Base-by-base conservation (phyloP, 2,797 vertebrate genomes). In the Acanthis flammea region DNA sequence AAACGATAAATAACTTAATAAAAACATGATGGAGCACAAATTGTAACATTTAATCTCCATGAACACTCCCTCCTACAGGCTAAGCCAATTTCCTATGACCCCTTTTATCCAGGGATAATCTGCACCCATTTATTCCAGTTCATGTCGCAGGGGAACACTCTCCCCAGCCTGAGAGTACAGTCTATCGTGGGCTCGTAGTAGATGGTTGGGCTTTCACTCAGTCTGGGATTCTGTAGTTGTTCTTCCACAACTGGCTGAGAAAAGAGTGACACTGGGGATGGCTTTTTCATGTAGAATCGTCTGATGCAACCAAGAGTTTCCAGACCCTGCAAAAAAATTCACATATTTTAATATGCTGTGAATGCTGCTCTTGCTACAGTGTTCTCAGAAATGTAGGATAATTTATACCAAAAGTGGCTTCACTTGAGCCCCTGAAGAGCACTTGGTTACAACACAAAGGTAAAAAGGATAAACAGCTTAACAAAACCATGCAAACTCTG, bases 111-210 rank as follows among this genome's bases (percentile, higher is more conserved):
- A 23, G 97, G 97, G 28, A 97, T 63, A 70, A 97, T 95, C 19
- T 98, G 97, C 14, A 97, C 77, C 97, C 97, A 98, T 57, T 98
- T 98, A 96, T 99, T 99, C 99, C 99, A 99, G 73, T 98, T 98
- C 61, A 97, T 96, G 72, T 99, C 98, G 0, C 97, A 97, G 35
- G 99, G 99, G 55, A 99, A 98, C 63, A 99, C 97, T 24, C 97
- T 97, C 33, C 98, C 97, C 82, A 99, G 98, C 50, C 97, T 98
- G 68, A 99, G 95, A 47, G 98, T 97, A 81, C 99, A 99, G 98
- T 99, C 98, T 92, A 99, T 91, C 0, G 98, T 98, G 57, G 99
- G 98, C 96, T 99, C 99, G 0, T 99, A 99, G 92, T 98, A 99
- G 3, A 96, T 95, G 0, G 55, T 35, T 8, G 95, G 94, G 3